Evolutionary conservation across 2,113 vertebrate genomes (phyloP), one percentile per base, ranked within the genome.

Genomic region (Corvus hawaiiensis): DNA sequence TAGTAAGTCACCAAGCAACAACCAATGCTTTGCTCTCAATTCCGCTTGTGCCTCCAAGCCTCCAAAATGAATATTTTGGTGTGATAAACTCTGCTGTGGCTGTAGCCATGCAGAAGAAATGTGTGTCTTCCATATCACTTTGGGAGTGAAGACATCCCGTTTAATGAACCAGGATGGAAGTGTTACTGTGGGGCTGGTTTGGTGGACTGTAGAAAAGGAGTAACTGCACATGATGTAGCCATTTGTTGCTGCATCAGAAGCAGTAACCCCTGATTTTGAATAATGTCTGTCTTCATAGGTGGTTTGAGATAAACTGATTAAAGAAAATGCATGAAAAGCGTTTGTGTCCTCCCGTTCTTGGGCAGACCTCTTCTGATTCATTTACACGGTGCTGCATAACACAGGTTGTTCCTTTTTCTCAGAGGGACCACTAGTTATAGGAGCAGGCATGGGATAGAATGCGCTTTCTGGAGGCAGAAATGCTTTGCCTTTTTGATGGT

Each of bases 91-190:
- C 46, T 13, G 7, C 27, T 32, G 27, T n/a, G 69, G 46, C 24
- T 62, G 12, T 66, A 3, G 3, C 23, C 13, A 0, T 24, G 41
- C 56, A 20, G 48, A 59, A 43, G 26, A 28, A 35, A 4, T 7
- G 18, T 3, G 2, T 15, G 2, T 49, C 26, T 37, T 67, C 7
- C 0, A 0, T n/a, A 23, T 63, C 10, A 13, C 8, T 44, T 43
- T 39, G 15, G 46, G 13, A 62, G 16, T 0, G 3, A 69, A n/a
- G 28, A 2, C 28, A 9, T 37, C 39, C 32, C 12, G 0, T 20
- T 51, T 12, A 19, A 28, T 74, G 44, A 73, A 41, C 3, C 19
- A 9, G 52, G 7, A 10, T 32, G 24, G 19, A 39, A 67, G n/a
- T 23, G 48, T 43, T 48, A 20, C 15, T 6, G 7, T 32, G 7